phyloP scores from a whole-genome alignment of 2,113 vertebrate genomes.

The Calidris pugnax region DNA sequence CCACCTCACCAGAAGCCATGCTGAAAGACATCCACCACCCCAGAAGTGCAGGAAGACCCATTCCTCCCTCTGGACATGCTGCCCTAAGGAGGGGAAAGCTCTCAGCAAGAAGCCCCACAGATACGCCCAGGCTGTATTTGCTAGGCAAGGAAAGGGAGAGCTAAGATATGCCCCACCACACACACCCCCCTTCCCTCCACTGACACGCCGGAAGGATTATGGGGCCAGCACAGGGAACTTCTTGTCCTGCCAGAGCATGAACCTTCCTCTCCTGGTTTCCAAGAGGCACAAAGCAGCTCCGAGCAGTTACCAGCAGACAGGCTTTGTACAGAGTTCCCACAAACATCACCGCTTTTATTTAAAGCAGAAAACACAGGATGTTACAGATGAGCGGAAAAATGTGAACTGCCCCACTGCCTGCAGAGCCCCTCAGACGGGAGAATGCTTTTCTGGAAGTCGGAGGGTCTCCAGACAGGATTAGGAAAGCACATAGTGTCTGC shows the following conservation, averaged over 20 bases:
- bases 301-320: background rate
- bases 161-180: background rate
- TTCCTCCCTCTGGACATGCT: background rate
- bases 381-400: conserved; percentile 65
- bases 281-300: conserved; percentile 47
- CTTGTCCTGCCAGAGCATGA: conserved; percentile 57
- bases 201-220: conserved; percentile 25
- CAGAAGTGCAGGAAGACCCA: background rate
- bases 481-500: background rate
- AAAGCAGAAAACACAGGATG: conserved; percentile 63
- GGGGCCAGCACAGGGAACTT: conserved; percentile 40
- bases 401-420: conserved; percentile 31
- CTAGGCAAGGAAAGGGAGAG: background rate
- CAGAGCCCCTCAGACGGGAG: conserved; percentile 45
- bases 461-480: conserved; percentile 66
- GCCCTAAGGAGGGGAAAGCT: background rate
- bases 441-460: conserved; percentile 38
- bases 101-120: background rate
- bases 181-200: background rate
- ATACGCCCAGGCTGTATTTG: background rate
- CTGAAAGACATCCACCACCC: accelerated
- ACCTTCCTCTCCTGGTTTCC: conserved; percentile 24
- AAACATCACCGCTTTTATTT: conserved; percentile 50
- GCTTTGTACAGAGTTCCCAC: conserved; percentile 46
- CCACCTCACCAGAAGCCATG: background rate